Evolutionary conservation across 1,140 invertebrate genomes (phyloP).

Genomic region (Solenopsis fugax): DNA sequence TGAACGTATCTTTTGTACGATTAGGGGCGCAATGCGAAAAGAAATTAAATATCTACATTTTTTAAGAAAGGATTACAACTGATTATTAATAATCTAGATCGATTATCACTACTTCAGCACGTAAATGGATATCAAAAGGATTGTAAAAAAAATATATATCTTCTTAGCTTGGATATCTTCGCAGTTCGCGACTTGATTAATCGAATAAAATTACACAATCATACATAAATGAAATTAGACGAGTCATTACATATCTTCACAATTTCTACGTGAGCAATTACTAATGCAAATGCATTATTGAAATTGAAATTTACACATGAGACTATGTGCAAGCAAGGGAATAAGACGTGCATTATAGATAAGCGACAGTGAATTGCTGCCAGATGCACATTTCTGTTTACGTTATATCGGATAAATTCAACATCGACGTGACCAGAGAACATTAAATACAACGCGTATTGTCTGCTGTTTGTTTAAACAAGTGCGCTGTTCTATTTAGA

Average conservation of each 20-base stretch:
- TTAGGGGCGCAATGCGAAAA: background rate
- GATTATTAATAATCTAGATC: background rate
- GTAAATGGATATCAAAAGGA: background rate
- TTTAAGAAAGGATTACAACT: background rate
- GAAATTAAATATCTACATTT: slow-evolving; percentile 1
- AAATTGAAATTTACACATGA: slow-evolving; percentile 48
- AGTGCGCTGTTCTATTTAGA: background rate
- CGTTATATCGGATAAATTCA: slow-evolving; percentile 44
- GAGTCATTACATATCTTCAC: background rate
- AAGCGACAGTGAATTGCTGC: slow-evolving; percentile 16
- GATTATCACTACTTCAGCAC: background rate
- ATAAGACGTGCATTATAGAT: slow-evolving; percentile 52
- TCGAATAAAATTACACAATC: slow-evolving; percentile 27
- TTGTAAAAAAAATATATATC: background rate
- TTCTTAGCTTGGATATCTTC: background rate
- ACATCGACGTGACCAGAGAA: slow-evolving; percentile 38
- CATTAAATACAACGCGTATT: slow-evolving; percentile 2
- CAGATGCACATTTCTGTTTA: slow-evolving; percentile 43
- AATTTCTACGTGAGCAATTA: slow-evolving; percentile 2
- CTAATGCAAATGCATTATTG: slow-evolving; percentile 27
- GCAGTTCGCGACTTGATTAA: background rate
- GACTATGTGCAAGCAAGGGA: background rate
- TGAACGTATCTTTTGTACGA: background rate
- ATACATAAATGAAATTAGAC: slow-evolving; percentile 1
- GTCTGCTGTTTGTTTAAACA: slow-evolving; percentile 38